These are phyloP conservation scores for Sebastes flavidus DNA, from an alignment of 2,797 vertebrate species.

Conservation along the genomic window DNA sequence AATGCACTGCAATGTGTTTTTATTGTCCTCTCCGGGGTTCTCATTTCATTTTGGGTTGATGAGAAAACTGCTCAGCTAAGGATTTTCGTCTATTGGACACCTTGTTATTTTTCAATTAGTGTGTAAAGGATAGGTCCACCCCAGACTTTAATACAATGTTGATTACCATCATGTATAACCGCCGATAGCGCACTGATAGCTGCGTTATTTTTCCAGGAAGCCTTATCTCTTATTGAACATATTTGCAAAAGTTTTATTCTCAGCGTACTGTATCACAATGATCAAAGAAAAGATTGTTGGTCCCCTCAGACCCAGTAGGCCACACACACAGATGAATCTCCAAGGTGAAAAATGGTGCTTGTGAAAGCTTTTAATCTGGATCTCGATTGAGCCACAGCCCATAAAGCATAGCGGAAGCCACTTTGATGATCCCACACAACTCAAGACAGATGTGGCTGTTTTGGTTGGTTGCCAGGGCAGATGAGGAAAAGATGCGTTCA, in stretches of 20 bases:
- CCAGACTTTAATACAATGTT: neutral
- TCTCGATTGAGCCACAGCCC: neutral
- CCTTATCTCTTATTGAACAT: neutral
- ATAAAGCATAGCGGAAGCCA: neutral
- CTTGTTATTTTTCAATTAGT: slow-evolving; percentile 52
- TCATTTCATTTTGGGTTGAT: slow-evolving; percentile 18
- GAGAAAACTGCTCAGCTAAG: slow-evolving; percentile 28
- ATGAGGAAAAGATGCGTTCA: neutral
- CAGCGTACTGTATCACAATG: neutral
- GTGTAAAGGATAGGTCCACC: slow-evolving; percentile 7
- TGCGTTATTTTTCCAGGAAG: neutral
- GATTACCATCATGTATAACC: neutral
- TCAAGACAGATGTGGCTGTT: neutral
- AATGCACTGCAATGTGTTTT: neutral
- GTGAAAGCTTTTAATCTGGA: neutral
- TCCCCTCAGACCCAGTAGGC: neutral
- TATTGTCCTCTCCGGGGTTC: slow-evolving; percentile 1
- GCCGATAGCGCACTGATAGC: neutral
- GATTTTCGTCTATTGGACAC: neutral
- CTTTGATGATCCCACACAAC: neutral
- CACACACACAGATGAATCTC: neutral
- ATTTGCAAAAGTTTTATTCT: neutral
- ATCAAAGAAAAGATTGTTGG: no score
- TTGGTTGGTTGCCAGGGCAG: neutral
- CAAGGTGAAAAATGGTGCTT: neutral